Percentiles rank a stretch among this genome's conserved stretches.
Conservation (phyloP, 2,888 invertebrate genomes). For the Macrophya annulata region DNA sequence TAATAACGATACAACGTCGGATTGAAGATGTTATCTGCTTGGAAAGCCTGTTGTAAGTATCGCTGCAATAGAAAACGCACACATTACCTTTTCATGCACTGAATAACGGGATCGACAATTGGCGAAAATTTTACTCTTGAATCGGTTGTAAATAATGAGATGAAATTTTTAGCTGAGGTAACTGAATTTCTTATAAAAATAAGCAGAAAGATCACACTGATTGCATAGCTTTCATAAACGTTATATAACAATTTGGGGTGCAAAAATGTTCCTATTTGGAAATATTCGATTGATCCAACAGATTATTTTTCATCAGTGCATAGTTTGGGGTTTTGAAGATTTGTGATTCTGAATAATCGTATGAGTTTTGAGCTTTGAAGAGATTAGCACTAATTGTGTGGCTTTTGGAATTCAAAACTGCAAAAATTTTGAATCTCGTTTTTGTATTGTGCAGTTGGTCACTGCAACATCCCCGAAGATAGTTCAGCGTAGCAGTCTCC, state of each 20-base stretch:
- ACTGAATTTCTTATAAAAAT: neutral
- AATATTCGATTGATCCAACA: neutral
- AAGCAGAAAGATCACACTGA: neutral
- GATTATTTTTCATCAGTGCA: neutral
- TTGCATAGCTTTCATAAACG: neutral
- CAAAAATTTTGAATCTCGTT: neutral
- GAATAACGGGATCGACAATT: neutral
- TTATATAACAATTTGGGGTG: neutral
- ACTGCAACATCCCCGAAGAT: too few relatives aligned
- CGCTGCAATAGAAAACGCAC: too few relatives aligned
- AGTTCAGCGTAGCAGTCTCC: neutral
- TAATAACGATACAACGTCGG: neutral
- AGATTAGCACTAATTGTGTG: too few relatives aligned
- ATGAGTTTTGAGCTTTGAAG: too few relatives aligned
- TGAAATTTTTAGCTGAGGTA: neutral
- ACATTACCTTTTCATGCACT: neutral
- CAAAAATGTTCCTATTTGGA: neutral
- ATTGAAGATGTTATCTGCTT: conserved; percentile 64
- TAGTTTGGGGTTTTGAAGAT: neutral
- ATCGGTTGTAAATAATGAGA: neutral
- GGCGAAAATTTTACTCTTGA: neutral
- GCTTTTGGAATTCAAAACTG: neutral
- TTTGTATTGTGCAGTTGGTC: too few relatives aligned
- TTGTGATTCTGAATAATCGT: too few relatives aligned
- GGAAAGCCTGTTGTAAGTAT: conserved; percentile 72